Evolutionary conservation across 2,113 vertebrate species (phyloP).

Genomic region (Epinephelus moara): DNA sequence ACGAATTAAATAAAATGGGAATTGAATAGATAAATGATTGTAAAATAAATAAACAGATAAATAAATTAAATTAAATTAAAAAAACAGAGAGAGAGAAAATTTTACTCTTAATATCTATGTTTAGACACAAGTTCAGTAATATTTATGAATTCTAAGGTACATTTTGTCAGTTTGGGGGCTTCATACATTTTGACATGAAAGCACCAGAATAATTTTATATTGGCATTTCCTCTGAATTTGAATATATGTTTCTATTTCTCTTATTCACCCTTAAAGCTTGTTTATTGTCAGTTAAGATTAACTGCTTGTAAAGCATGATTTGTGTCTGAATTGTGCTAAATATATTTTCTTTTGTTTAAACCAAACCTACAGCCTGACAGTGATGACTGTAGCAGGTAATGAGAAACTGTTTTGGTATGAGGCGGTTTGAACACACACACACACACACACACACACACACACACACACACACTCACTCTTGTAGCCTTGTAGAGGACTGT

Average conservation of each 20-base stretch:
- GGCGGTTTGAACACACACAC: neutral
- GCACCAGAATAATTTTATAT: neutral
- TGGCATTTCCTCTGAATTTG: neutral
- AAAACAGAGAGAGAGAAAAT: no score
- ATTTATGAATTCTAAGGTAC: neutral
- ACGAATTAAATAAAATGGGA: no score
- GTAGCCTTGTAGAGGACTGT: slow-evolving; percentile 24
- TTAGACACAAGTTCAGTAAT: no score
- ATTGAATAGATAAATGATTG: no score
- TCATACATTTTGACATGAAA: neutral
- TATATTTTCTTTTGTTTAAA: neutral
- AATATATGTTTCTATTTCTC: neutral
- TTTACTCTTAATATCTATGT: no score
- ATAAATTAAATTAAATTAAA: no score
- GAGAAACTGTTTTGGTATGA: neutral
- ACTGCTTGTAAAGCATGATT: neutral
- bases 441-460: neutral
- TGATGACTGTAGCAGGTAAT: neutral
- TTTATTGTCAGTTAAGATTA: neutral
- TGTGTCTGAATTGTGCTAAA: neutral
- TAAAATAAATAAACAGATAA: no score
- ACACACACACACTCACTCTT: neutral
- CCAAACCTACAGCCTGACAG: neutral
- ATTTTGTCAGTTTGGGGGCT: neutral
- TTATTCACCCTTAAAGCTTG: neutral